A percentile compares a stretch with the other conserved stretches of the same genome.
phyloP scores from a whole-genome alignment of 2,888 invertebrate species.

The Drosophila incognita region DNA sequence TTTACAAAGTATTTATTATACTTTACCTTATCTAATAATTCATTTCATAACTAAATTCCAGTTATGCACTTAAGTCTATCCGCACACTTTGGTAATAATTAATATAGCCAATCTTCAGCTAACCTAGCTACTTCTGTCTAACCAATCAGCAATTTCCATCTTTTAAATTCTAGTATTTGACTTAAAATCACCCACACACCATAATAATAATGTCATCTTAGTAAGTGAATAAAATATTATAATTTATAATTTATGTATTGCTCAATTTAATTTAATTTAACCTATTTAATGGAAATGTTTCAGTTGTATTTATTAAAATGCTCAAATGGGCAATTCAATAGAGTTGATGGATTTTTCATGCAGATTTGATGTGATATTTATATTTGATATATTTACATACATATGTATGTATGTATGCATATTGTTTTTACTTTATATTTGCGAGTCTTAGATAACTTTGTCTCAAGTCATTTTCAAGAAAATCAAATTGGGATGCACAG shows the following conservation, averaged over 20 bases:
- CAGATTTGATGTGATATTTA: not conserved
- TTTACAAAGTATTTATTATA: not conserved
- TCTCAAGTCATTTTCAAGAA: constrained; percentile 9
- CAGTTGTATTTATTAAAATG: not conserved
- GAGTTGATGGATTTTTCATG: not conserved
- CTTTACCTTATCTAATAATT: not conserved
- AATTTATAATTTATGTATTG: not conserved
- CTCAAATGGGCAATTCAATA: not conserved
- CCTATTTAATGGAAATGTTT: not conserved
- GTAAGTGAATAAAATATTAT: not conserved
- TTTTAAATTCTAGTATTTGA: not conserved
- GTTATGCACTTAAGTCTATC: not conserved
- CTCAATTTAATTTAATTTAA: not conserved
- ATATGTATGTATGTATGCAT: not conserved
- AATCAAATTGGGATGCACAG: constrained; percentile 23
- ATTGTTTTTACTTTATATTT: not conserved
- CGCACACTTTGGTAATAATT: not conserved
- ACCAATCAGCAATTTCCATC: not conserved
- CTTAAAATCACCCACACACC: not conserved
- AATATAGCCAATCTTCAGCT: not conserved
- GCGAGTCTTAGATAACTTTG: not conserved
- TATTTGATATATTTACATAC: not conserved
- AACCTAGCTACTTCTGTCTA: not conserved
- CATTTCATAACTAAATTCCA: not conserved
- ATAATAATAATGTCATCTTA: not conserved